Percentiles rank a stretch among this genome's conserved stretches.
Conservation (phyloP, 2,797 vertebrate genomes). For the Phrynocephalus guinanensis region DNA sequence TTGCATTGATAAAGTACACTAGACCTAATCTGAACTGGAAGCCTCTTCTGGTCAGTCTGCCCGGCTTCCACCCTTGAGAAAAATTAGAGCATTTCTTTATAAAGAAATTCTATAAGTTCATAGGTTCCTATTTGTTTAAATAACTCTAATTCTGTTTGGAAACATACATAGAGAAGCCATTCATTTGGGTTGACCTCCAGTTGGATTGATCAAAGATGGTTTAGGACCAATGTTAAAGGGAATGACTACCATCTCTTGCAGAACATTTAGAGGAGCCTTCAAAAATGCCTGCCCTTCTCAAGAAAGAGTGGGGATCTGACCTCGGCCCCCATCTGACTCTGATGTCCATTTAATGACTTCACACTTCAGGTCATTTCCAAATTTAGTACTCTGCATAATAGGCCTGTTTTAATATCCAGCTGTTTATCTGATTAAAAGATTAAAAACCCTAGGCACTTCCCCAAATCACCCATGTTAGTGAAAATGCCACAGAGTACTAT, state of each 20-base stretch:
- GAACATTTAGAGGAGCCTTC: not conserved
- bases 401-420: constrained; percentile 8
- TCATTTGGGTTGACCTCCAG: not conserved
- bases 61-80: not conserved
- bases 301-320: not conserved
- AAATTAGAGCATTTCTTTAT: not conserved
- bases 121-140: not conserved
- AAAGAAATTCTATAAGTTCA: not conserved
- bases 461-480: constrained; percentile 9
- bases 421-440: constrained; percentile 28
- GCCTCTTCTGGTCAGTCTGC: not conserved
- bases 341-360: constrained; percentile 14
- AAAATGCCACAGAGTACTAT: not conserved
- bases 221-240: not conserved
- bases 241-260: not conserved
- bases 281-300: constrained; percentile 10
- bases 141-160: not conserved
- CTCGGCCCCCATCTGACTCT: not conserved
- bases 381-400: not conserved
- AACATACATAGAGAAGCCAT: not conserved
- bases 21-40: not conserved
- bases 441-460: constrained; percentile 22
- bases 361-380: constrained; percentile 9
- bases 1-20: not conserved
- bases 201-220: not conserved